Evolutionary conservation across 2,113 vertebrate genomes (phyloP).

Genomic region (Sprattus sprattus): DNA sequence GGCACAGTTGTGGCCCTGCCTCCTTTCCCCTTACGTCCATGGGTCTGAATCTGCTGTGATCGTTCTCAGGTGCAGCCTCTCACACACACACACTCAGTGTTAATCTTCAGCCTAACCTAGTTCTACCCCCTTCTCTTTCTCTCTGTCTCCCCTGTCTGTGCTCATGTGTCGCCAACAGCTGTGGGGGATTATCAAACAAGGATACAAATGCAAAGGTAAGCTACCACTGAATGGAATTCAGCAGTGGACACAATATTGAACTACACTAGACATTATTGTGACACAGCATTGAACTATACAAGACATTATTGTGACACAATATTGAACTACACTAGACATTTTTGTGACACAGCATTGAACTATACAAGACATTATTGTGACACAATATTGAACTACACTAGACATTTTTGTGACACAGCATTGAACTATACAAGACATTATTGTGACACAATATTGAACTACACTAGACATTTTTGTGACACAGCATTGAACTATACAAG

Average conservation of each 20-base stretch:
- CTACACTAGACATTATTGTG: background rate
- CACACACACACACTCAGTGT: conserved; percentile 17
- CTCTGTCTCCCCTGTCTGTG: conserved; percentile 58
- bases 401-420: background rate
- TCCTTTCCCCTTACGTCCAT: background rate
- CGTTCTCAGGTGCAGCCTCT: conserved; percentile 64
- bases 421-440: background rate
- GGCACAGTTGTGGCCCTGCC: conserved; percentile 36
- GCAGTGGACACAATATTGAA: background rate
- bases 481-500: background rate
- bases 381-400: background rate
- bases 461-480: background rate
- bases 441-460: background rate
- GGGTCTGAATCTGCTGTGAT: conserved; percentile 26
- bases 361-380: background rate
- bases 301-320: background rate
- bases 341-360: background rate
- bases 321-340: background rate
- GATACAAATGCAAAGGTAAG: conserved; percentile 98
- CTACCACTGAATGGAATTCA: background rate
- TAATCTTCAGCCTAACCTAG: background rate
- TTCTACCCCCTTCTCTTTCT: background rate
- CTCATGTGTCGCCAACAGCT: conserved; percentile 80
- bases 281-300: background rate
- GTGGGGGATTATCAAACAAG: conserved; percentile 99